Percentiles rank a stretch among this genome's conserved stretches.
Conservation (phyloP, 2,797 vertebrate species). For the Champsocephalus gunnari region DNA sequence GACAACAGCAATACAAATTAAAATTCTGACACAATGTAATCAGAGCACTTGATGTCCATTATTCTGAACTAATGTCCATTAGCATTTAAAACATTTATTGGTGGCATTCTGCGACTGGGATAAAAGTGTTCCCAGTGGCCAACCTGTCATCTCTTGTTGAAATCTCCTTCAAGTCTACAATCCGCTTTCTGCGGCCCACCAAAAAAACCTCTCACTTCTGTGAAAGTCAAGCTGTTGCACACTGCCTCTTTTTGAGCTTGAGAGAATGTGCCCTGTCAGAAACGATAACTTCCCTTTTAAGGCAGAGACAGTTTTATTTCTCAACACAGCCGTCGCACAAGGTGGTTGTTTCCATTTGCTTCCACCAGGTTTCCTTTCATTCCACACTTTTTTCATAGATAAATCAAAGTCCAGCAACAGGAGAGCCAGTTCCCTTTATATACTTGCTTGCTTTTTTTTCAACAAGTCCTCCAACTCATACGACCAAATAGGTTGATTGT, state of each 20-base stretch:
- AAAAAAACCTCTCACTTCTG: constrained; percentile 40
- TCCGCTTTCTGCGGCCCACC: constrained; percentile 31
- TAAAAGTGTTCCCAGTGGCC: constrained; percentile 55
- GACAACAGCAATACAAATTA: constrained; percentile 80
- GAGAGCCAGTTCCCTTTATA: constrained; percentile 62
- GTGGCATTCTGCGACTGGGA: constrained; percentile 45
- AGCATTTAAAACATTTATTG: constrained; percentile 63
- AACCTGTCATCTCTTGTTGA: constrained; percentile 52
- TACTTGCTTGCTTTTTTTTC: constrained; percentile 68
- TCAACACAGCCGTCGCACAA: constrained; percentile 56
- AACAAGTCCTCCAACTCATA: too few species aligned
- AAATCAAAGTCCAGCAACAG: constrained; percentile 59
- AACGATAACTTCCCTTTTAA: constrained; percentile 73
- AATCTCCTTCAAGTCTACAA: constrained; percentile 44
- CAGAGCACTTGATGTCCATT: constrained; percentile 52
- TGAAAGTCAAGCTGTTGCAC: constrained; percentile 40
- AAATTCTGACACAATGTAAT: constrained; percentile 65
- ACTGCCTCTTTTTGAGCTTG: constrained; percentile 52
- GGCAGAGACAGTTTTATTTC: constrained; percentile 69
- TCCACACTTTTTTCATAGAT: constrained; percentile 48
- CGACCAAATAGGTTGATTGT: too few species aligned
- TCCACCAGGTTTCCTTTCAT: constrained; percentile 57
- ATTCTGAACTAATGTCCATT: constrained; percentile 56
- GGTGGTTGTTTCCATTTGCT: constrained; percentile 70
- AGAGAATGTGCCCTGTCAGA: constrained; percentile 76